Base-by-base conservation (phyloP, 2,888 invertebrate species). In the Apamea crenata region DNA sequence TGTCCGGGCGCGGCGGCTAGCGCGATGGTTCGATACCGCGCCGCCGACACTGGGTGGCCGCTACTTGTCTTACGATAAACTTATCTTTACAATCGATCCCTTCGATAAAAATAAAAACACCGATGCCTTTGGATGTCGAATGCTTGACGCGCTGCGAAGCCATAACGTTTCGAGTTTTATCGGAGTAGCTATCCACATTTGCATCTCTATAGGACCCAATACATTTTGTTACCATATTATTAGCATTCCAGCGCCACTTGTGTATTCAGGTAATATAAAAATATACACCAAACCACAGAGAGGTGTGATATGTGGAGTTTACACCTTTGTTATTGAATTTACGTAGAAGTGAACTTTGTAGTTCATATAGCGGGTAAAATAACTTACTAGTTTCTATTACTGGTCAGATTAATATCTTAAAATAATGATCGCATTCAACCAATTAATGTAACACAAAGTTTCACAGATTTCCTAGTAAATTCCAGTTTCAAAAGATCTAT, bases 11-110 rank as follows among this genome's bases (percentile, higher is more conserved):
- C 89, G 89, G 87, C 80, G 89, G 87, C 90, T 89, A 91, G 91
- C 90, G 88, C 90, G 91, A 88, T 90, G 91, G 86, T 85, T 87
- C 89, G 91, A 90, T 90, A 90, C 87, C 89, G 88, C 82, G 88
- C 83, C 89, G 84, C 70, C 86, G 88, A 89, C 90, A 90, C 93
- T 94, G 94, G 96, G 96, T 96, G 97, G 96, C 94, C 96, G 96
- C 97, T 96, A 96, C 97, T 96, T 94, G 96, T 97, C 96, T 97
- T 97, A 96, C 96, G 96, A 95, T 94, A 93, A 94, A 95, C 95
- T 96, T 97, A 96, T 96, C 96, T 96, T 95, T 93, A 96, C 95
- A 95, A 96, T 96, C 96, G 96, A 96, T 96, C 95, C 96, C 94
- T 91, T 91, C 94, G 96, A 96, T 96, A 96, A 96, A 96, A 96